Base-by-base conservation (phyloP, 2,113 vertebrate genomes). In the Phoxinus phoxinus region DNA sequence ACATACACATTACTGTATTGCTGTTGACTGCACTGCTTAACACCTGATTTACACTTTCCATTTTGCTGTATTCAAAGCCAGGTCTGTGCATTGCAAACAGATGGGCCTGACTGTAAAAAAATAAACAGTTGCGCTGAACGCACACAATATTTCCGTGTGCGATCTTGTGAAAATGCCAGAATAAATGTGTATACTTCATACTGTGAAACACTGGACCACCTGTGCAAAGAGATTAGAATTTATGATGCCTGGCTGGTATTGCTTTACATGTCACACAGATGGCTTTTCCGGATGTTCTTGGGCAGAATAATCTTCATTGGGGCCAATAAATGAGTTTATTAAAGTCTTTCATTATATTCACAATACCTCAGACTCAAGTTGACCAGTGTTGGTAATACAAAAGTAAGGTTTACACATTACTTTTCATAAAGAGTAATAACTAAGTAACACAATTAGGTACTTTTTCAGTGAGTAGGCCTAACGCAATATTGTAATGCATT, bases 171-270 rank as follows among this genome's bases (percentile, higher is more conserved):
- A 44, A 44, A 46, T 41, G 6, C 37, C 21, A 44, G 71, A 25
- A 46, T 74, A 74, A 74, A 48, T 58, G 3, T 15, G 32, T n/a
- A 9, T 78, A 15, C 2, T 56, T 21, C 51, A 78, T 13, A 58
- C 6, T 84, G 41, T 84, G 41, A 74, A 74, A 74, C 6, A 46
- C 6, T 59, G 53, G 21, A 48, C 86, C 51, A 84, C 83, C 63
- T 79, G 73, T 84, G 51, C n/a, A 67, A 78, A 32, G 27, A 23
- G 46, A 86, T 75, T 27, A 30, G 3, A 53, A 37, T 37, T 58
- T 46, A 63, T 82, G 72, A 81, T 76, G n/a, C 27, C 69, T 44
- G 35, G 21, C 69, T 44, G 35, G 21, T 71, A 41, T 46, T 1
- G 71, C 37, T 25, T 72, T 74, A 44, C 35, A 72, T 7, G 41